phyloP scores from a whole-genome alignment of 2,113 vertebrate species.

The Seriola rivoliana region DNA sequence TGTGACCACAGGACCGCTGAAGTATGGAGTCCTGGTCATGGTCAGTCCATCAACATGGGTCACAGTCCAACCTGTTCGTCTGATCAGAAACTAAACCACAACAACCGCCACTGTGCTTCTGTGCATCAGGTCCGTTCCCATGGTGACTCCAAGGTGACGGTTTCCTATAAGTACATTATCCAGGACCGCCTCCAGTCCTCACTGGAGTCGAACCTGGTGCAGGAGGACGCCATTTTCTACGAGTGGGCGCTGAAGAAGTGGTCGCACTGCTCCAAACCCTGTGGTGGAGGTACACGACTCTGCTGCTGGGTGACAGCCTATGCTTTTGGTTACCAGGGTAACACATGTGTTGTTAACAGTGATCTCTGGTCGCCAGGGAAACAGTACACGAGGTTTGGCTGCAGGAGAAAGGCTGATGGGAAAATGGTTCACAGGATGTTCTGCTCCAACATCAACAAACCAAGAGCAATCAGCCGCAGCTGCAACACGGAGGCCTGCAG shows the following conservation, averaged over 20 bases:
- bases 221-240: constrained; percentile 87
- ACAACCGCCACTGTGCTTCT: neutral
- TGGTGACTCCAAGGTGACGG: constrained; percentile 88
- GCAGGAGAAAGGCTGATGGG: constrained; percentile 91
- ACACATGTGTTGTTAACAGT: neutral
- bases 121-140: constrained; percentile 88
- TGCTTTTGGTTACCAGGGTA: neutral
- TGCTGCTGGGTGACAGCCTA: neutral
- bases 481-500: constrained; percentile 94
- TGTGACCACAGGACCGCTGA: constrained; percentile 91
- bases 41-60: constrained; percentile 77
- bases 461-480: constrained; percentile 90
- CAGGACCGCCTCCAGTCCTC: constrained; percentile 89
- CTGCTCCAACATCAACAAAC: constrained; percentile 90
- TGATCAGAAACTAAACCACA: neutral
- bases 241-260: constrained; percentile 98
- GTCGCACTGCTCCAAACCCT: constrained; percentile 95
- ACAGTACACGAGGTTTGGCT: constrained; percentile 96
- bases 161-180: constrained; percentile 97
- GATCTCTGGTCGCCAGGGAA: constrained; percentile 81
- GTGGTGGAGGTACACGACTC: constrained; percentile 90
- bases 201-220: constrained; percentile 92
- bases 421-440: constrained; percentile 94
- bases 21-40: constrained; percentile 89
- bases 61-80: neutral